Evolutionary conservation across 2,888 invertebrate species (phyloP), one percentile per base, ranked within the genome.

Genomic region (Lasioglossum lativentre): DNA sequence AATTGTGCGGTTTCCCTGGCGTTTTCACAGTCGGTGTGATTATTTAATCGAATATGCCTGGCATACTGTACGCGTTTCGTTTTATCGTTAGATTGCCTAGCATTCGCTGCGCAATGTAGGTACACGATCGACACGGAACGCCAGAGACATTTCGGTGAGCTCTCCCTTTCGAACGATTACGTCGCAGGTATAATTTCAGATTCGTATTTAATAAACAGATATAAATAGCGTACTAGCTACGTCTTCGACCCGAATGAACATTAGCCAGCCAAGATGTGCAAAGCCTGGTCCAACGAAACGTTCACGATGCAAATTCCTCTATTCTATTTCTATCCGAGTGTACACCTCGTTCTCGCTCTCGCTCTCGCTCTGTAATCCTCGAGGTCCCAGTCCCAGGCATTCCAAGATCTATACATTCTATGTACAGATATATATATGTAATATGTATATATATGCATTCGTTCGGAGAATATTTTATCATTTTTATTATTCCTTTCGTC

Each of bases 151-250:
- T 70, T 70, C 59, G 30, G 52, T 16, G 52, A 72, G 63, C 56
- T 52, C 66, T 52, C 45, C 14, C 16, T 75, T 56, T 56, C 52
- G 16, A 52, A 75, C 66, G n/a, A 38, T 66, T 83, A 27, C 72
- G 75, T 83, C 74, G 59, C 52, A 63, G 63, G 30, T 63, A n/a
- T n/a, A 63, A 47, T 73, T 83, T 75, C 68, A 76, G 73, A 80
- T 80, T 70, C 40, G 56, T 76, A 76, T 83, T 68, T 83, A 80
- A 85, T 83, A 76, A 63, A 77, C 68, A 75, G 40, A 74, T 83
- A 83, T 83, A 84, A 85, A 85, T 85, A 85, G 85, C 45, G n/a
- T 38, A 59, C 8, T 42, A 27, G 70, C 19, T 27, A 27, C 59
- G 42, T 34, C 47, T 74, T 70, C 42, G 75, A 77, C 47, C 27